Conservation (phyloP, 2,888 invertebrate species). For the Latrodectus elegans region DNA sequence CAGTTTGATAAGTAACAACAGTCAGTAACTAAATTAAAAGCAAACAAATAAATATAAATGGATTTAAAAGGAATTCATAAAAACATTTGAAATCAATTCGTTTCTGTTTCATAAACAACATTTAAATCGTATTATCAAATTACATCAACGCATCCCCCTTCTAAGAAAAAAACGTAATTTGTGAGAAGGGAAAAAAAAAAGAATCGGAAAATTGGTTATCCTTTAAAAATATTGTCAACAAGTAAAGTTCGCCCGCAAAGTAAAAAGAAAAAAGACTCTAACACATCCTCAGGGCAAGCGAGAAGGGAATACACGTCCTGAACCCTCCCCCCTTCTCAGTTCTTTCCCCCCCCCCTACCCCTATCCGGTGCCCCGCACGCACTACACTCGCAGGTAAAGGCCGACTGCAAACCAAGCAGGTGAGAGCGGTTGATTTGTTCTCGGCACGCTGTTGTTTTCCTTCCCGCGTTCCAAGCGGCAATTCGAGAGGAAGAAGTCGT, state of each 20-base stretch:
- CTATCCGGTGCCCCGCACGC: not conserved
- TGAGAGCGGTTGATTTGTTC: not conserved
- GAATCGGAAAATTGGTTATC: not conserved
- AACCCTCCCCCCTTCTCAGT: not conserved
- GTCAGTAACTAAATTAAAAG: too few relatives aligned
- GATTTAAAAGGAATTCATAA: too few relatives aligned
- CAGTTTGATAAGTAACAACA: too few relatives aligned
- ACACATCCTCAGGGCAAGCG: slow-evolving; percentile 15
- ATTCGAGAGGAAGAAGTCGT: too few relatives aligned
- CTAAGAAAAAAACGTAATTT: too few relatives aligned
- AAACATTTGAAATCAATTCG: too few relatives aligned
- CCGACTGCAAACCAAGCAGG: not conserved
- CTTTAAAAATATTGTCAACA: not conserved
- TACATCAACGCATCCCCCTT: too few relatives aligned
- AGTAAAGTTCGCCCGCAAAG: not conserved
- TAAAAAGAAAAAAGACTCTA: not conserved
- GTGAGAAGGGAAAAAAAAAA: not conserved
- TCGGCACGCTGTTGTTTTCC: slow-evolving; percentile 7
- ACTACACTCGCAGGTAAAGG: slow-evolving; percentile 17
- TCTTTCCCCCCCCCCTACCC: slow-evolving; percentile 4
- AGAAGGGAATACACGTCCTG: slow-evolving; percentile 11
- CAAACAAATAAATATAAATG: too few relatives aligned
- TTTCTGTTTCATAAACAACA: too few relatives aligned
- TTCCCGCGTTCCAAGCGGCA: not conserved
- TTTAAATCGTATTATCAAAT: too few relatives aligned